phyloP scores from a whole-genome alignment of 53 echinoderm and acorn worm species.

The Stichopus horrens region DNA sequence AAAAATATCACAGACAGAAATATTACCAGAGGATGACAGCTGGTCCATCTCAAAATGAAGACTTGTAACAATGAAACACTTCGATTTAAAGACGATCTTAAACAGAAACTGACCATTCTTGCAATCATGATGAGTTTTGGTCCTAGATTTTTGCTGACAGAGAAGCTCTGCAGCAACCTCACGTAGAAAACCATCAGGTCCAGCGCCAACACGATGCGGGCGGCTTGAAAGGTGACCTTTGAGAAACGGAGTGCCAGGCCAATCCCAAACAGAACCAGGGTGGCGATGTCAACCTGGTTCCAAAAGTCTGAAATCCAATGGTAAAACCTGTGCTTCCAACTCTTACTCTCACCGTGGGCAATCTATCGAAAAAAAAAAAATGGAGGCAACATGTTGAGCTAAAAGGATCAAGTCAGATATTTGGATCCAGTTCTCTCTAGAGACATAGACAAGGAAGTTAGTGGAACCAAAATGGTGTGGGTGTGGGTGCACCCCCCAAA shows the following conservation, averaged over 20 bases:
- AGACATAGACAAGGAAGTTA: too few species aligned
- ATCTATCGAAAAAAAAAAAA: constrained; percentile 51
- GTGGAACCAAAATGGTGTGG: too few species aligned
- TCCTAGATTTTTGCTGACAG: constrained; percentile 79
- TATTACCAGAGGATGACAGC: too few species aligned
- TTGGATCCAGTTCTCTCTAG: background rate
- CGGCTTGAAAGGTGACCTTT: constrained; percentile 32
- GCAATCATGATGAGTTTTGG: constrained; percentile 98
- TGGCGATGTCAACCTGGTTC: constrained; percentile 74
- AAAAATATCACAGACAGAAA: too few species aligned
- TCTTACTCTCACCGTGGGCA: constrained; percentile 76
- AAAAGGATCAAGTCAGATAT: background rate
- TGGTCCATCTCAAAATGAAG: too few species aligned
- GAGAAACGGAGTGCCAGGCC: constrained; percentile 61
- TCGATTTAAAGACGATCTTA: too few species aligned
- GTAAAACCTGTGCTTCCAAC: constrained; percentile 62
- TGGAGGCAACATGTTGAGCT: background rate
- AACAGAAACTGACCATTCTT: constrained; percentile 63
- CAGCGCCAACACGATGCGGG: constrained; percentile 67
- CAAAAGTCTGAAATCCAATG: constrained; percentile 85
- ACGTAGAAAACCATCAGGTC: constrained; percentile 85
- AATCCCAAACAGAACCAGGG: constrained; percentile 62
- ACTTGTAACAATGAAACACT: too few species aligned
- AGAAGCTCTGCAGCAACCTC: constrained; percentile 79
- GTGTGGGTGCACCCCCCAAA: too few species aligned